Conservation (phyloP, 1,140 invertebrate genomes). For the Pygmarrhopalites habei region DNA sequence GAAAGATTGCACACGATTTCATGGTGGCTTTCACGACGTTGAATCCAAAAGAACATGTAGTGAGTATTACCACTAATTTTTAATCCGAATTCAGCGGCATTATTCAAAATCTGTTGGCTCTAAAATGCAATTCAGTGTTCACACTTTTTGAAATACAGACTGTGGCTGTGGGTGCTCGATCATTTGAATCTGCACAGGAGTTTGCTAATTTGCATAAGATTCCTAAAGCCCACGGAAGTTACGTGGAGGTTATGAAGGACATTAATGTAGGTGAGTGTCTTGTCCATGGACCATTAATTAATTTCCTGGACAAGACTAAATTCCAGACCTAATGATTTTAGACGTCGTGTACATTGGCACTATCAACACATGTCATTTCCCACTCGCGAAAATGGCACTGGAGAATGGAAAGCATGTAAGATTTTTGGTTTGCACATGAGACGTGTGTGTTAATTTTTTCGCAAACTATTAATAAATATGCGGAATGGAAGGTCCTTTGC, state of each 20-base stretch:
- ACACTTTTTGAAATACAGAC: too few relatives aligned
- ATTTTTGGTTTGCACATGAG: conserved; percentile 61
- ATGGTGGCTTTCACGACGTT: too few relatives aligned
- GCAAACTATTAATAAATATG: conserved; percentile 61
- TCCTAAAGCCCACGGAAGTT: conserved; percentile 61
- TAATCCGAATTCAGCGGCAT: too few relatives aligned
- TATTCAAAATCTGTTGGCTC: too few relatives aligned
- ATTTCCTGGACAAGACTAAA: too few relatives aligned
- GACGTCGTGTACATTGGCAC: conserved; percentile 72
- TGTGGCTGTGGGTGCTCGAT: conserved; percentile 64
- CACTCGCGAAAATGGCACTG: conserved; percentile 59
- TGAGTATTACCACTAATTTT: too few relatives aligned
- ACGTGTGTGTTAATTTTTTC: conserved; percentile 51
- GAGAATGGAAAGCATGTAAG: conserved; percentile 69
- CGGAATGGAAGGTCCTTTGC: conserved; percentile 68
- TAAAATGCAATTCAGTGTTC: too few relatives aligned
- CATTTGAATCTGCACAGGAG: conserved; percentile 58
- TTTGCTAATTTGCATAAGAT: conserved; percentile 67
- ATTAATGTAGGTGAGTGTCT: conserved; percentile 52
- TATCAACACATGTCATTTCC: conserved; percentile 61
- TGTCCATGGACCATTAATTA: too few relatives aligned
- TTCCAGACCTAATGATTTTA: too few relatives aligned
- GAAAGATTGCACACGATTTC: too few relatives aligned
- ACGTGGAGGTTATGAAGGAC: conserved; percentile 64
- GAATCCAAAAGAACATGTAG: too few relatives aligned